Evolutionary conservation across 2,797 vertebrate species (phyloP).

Genomic region (Lutjanus campechanus): DNA sequence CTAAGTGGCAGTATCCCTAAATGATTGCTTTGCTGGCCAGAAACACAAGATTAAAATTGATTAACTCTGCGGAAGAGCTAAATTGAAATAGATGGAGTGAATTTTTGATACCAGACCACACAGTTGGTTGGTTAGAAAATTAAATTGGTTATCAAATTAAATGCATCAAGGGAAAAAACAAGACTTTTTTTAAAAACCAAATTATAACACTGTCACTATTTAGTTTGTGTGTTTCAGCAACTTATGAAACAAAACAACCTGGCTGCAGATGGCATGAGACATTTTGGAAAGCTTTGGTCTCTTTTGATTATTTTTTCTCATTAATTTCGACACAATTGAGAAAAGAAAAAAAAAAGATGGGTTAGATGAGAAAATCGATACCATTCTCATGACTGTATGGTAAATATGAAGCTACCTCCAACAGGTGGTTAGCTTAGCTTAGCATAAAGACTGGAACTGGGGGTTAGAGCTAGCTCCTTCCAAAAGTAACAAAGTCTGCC

Average conservation of each 20-base stretch:
- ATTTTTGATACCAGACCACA: slow-evolving; percentile 25
- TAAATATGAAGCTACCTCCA: neutral
- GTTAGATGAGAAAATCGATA: neutral
- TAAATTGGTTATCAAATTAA: slow-evolving; percentile 42
- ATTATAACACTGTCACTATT: neutral
- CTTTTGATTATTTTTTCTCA: neutral
- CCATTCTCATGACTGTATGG: neutral
- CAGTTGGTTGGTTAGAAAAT: slow-evolving; percentile 35
- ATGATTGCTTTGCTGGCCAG: neutral
- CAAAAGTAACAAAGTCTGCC: neutral
- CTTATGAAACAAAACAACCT: neutral
- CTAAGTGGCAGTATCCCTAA: slow-evolving; percentile 20
- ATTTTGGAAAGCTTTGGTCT: neutral
- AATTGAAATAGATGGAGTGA: slow-evolving; percentile 30
- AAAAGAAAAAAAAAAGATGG: neutral
- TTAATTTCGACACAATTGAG: neutral
- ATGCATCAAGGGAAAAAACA: slow-evolving; percentile 16
- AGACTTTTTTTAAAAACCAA: slow-evolving; percentile 31
- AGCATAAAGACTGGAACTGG: neutral
- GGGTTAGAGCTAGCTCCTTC: too few relatives aligned
- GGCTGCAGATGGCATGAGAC: neutral
- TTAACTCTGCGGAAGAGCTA: slow-evolving; percentile 20
- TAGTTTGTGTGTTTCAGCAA: neutral
- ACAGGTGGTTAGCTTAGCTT: neutral
- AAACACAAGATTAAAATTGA: slow-evolving; percentile 21